These are phyloP conservation scores for Pempheris klunzingeri DNA, from an alignment of 2,797 vertebrate species.

Conservation along the genomic window DNA sequence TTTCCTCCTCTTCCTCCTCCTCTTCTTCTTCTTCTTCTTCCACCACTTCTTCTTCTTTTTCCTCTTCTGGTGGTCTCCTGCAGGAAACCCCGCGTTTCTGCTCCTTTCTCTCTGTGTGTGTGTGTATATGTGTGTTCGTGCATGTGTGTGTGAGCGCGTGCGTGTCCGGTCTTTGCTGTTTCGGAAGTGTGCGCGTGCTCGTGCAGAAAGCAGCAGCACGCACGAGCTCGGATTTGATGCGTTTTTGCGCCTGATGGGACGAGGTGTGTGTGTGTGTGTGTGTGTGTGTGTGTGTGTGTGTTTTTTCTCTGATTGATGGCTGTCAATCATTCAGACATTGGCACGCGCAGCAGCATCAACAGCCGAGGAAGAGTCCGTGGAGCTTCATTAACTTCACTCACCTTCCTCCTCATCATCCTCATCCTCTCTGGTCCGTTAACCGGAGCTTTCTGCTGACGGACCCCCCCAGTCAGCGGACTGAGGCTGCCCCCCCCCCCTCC, in stretches of 20 bases:
- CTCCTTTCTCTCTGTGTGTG: too few relatives aligned
- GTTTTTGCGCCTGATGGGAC: neutral
- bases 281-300: neutral
- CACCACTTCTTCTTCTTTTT: too few relatives aligned
- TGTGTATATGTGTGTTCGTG: too few relatives aligned
- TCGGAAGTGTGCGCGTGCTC: neutral
- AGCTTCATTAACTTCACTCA: constrained; percentile 30
- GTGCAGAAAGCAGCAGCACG: neutral
- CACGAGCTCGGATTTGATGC: neutral
- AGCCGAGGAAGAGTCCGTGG: neutral
- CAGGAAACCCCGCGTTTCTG: too few relatives aligned
- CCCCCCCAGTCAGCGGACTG: too few relatives aligned
- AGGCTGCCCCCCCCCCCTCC: too few relatives aligned
- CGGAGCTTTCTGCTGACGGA: too few relatives aligned
- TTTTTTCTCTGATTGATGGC: constrained; percentile 26
- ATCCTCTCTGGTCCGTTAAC: too few relatives aligned
- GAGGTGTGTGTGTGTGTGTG: neutral
- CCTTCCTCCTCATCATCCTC: too few relatives aligned
- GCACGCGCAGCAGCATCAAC: constrained; percentile 1
- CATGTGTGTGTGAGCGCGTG: neutral
- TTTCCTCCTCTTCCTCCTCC: constrained; percentile 23
- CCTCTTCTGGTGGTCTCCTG: too few relatives aligned
- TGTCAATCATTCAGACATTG: constrained; percentile 9
- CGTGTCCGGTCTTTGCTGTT: neutral
- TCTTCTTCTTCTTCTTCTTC: constrained; percentile 12